Evolutionary conservation across 2,797 vertebrate genomes (phyloP).

Genomic region (Percopsis omiscomaycus): DNA sequence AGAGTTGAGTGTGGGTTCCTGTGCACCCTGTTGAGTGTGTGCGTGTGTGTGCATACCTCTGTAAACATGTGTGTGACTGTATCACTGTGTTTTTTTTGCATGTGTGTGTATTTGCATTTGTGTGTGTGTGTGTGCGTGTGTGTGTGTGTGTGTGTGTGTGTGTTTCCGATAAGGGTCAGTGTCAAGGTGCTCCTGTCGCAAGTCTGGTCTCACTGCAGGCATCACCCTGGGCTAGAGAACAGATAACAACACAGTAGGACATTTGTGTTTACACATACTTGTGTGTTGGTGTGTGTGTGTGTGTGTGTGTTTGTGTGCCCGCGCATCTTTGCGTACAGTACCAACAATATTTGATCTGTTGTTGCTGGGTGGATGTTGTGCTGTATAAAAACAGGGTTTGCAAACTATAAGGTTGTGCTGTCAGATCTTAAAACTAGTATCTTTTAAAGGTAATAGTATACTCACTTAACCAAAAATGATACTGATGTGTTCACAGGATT

Average conservation of each 20-base stretch:
- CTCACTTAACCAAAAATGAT: neutral
- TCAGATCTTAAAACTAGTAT: no score
- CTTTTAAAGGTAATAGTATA: neutral
- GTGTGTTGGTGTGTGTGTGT: neutral
- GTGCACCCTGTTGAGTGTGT: conserved; percentile 29
- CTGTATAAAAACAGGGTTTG: neutral
- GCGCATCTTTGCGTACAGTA: neutral
- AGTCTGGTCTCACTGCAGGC: conserved; percentile 33
- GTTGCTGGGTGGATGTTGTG: conserved; percentile 2
- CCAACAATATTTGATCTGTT: neutral
- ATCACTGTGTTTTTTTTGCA: conserved; percentile 22
- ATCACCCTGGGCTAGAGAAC: conserved; percentile 40
- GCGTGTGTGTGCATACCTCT: conserved; percentile 14
- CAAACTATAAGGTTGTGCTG: neutral
- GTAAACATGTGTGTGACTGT: conserved; percentile 25
- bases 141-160: conserved; percentile 23
- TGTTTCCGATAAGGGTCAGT: conserved; percentile 32
- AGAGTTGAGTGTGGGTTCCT: conserved; percentile 11
- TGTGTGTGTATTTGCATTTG: conserved; percentile 34
- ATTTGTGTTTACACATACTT: conserved; percentile 7
- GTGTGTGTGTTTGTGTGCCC: neutral
- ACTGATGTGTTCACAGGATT: conserved; percentile 16
- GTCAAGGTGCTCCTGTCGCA: conserved; percentile 42
- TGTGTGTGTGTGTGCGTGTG: conserved; percentile 35
- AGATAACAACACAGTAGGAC: conserved; percentile 16